Evolutionary conservation across 2,888 invertebrate genomes (phyloP).

Genomic region (Incurvaria masculella): DNA sequence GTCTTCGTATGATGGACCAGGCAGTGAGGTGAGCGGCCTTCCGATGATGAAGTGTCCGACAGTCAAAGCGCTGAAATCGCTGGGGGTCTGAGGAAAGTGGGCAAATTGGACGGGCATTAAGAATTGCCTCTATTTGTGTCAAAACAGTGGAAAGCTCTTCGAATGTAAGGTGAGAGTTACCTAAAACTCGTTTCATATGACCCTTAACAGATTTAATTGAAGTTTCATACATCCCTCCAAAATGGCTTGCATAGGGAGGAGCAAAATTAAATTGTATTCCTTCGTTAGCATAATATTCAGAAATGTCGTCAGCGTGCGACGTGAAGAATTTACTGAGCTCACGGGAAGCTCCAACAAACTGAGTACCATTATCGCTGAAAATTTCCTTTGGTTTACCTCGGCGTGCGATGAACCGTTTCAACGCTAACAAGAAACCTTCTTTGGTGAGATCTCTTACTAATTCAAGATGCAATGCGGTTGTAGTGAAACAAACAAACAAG

Average conservation of each 20-base stretch:
- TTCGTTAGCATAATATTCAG: background rate
- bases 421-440: background rate
- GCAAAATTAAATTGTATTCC: background rate
- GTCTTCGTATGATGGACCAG: background rate
- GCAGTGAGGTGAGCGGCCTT: conserved; percentile 5
- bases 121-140: conserved; percentile 17
- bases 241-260: conserved; percentile 14
- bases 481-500: background rate
- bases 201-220: background rate
- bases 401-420: background rate
- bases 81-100: conserved; percentile 17
- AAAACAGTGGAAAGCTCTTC: conserved; percentile 18
- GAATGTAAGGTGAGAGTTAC: background rate
- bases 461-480: background rate
- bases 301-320: background rate
- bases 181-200: background rate
- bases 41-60: conserved; percentile 24
- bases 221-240: conserved; percentile 6
- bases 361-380: conserved; percentile 4
- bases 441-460: background rate
- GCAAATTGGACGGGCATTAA: conserved; percentile 18
- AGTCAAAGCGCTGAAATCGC: conserved; percentile 19
- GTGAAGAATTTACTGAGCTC: background rate
- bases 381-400: background rate
- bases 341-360: conserved; percentile 4